A percentile compares a stretch with the other conserved stretches of the same genome.
phyloP scores from a whole-genome alignment of 2,888 invertebrate genomes.

The Eupelmus urozonus region DNA sequence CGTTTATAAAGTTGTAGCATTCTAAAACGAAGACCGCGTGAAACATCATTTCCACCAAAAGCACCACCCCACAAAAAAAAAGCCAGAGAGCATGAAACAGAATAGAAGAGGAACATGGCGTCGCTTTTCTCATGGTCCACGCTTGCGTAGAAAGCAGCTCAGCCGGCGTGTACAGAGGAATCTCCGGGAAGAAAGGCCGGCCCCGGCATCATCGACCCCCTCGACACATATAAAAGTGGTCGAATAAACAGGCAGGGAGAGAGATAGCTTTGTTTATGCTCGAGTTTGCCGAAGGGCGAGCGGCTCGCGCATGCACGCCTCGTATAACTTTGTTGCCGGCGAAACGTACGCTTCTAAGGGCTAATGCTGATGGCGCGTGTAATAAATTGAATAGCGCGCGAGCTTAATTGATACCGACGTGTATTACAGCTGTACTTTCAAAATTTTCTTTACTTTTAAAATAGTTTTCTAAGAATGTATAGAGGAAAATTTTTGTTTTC shows the following conservation, averaged over 20 bases:
- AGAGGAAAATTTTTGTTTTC: no score
- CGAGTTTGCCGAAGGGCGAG: conserved; percentile 23
- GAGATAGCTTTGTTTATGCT: conserved; percentile 36
- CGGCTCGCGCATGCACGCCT: neutral
- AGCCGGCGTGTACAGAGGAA: conserved; percentile 13
- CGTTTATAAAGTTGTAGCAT: no score
- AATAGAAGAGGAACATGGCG: conserved; percentile 13
- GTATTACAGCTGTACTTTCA: no score
- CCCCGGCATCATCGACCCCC: conserved; percentile 45
- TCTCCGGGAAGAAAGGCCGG: conserved; percentile 28
- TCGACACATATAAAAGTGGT: conserved; percentile 55
- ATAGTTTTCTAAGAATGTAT: no score
- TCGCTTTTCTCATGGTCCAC: neutral
- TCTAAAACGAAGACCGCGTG: no score
- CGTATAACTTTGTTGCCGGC: neutral
- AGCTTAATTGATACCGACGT: no score
- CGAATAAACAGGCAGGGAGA: conserved; percentile 32
- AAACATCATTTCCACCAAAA: no score
- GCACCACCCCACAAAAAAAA: no score
- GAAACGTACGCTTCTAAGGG: neutral
- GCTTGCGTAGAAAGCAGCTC: neutral
- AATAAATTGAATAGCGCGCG: no score
- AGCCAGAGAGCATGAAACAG: no score
- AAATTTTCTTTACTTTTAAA: no score
- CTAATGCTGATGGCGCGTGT: neutral